Evolutionary conservation across 2,888 invertebrate genomes (phyloP), one percentile per base, ranked within the genome.

Genomic region (Globia sparganii): DNA sequence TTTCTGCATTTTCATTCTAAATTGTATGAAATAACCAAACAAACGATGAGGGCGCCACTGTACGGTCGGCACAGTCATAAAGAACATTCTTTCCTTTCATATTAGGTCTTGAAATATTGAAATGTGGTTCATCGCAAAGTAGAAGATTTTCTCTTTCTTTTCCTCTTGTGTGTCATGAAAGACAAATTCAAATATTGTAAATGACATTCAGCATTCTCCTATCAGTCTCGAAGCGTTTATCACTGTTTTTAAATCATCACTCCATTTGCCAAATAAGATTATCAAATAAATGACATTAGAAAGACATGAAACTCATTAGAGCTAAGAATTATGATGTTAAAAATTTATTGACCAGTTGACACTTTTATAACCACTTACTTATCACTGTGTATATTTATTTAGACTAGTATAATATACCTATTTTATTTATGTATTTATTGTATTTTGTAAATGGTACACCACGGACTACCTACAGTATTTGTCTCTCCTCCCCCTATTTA

Each of bases 321-420:
- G 4, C 8, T 34, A 18, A 59, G n/a, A 80, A 46, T 64, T 74
- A 37, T 40, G 6, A 80, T 37, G 25, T 25, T 56, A 25, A 75
- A 34, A 37, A 49, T 49, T 73, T 31, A 53, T 53, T 70, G 72
- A 18, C 8, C 13, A 64, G n/a, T 58, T 49, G n/a, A 34, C n/a
- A 74, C 9, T 65, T 37, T 64, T 77, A 58, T 37, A 34, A 28
- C 37, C 46, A 56, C 18, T 49, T 8, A 21, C 13, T 1, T 71
- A 46, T 62, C 31, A 69, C 13, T 25, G 61, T 69, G 62, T 85
- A 76, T 76, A 58, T 75, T n/a, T n/a, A n/a, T n/a, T n/a, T n/a
- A n/a, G n/a, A n/a, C n/a, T n/a, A n/a, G n/a, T n/a, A n/a, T n/a
- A n/a, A n/a, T n/a, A n/a, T n/a, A n/a, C n/a, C n/a, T n/a, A n/a